phyloP scores from a whole-genome alignment of 2,888 invertebrate species.

The Chrysomela aeneicollis region DNA sequence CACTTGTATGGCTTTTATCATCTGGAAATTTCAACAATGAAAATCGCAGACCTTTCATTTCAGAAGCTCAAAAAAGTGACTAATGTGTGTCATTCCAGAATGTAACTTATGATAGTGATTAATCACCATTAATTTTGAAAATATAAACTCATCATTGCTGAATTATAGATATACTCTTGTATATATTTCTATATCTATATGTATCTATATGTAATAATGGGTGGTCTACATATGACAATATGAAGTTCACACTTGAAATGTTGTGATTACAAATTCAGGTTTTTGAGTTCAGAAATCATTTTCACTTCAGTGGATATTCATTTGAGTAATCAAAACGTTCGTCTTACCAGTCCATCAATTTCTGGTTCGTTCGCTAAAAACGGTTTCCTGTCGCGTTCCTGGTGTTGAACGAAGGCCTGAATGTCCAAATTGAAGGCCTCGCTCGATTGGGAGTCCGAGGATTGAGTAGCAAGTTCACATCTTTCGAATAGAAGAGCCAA shows the following conservation, averaged over 20 bases:
- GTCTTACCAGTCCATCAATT: conserved; percentile 87
- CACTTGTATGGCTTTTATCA: conserved; percentile 90
- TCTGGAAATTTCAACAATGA: conserved; percentile 62
- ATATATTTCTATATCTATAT: too few relatives aligned
- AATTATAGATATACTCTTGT: too few relatives aligned
- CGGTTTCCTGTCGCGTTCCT: conserved; percentile 84
- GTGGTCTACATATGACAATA: too few relatives aligned
- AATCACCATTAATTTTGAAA: too few relatives aligned
- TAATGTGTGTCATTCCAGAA: too few relatives aligned
- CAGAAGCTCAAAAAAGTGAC: too few relatives aligned
- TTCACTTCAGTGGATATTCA: background rate
- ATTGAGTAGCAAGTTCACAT: conserved; percentile 96
- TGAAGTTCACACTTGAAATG: too few relatives aligned
- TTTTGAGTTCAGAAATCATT: too few relatives aligned
- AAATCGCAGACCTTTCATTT: background rate
- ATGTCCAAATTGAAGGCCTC: conserved; percentile 94
- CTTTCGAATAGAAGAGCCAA: conserved; percentile 92
- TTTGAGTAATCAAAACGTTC: background rate
- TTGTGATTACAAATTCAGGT: too few relatives aligned
- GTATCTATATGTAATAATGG: too few relatives aligned
- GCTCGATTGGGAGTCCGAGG: conserved; percentile 75
- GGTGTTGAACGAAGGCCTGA: conserved; percentile 87
- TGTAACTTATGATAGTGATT: too few relatives aligned
- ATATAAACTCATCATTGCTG: too few relatives aligned
- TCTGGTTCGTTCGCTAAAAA: conserved; percentile 92